Conservation (phyloP, 37 sponge, comb jelly and placozoan species). For the Eunapius fragilis region DNA sequence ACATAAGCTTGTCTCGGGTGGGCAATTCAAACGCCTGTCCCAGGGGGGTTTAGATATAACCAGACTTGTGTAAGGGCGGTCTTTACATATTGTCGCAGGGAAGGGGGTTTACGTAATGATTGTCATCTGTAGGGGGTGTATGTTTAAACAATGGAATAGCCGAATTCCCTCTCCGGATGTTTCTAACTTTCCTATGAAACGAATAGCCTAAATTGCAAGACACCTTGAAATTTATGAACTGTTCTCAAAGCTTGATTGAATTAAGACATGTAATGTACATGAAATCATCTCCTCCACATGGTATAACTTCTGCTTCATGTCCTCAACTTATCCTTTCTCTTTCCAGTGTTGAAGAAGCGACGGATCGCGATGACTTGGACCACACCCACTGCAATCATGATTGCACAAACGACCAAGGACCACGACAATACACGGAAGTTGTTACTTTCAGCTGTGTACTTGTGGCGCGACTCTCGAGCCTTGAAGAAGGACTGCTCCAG, state of each 20-base stretch:
- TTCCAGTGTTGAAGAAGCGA: conserved; percentile 57
- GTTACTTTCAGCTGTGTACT: conserved; percentile 75
- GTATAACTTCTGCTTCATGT: conserved; percentile 1
- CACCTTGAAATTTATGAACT: no score
- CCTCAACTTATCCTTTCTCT: conserved; percentile 62
- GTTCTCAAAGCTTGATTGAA: neutral
- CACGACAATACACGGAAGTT: conserved; percentile 61
- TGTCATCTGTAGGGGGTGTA: no score
- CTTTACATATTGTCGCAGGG: no score
- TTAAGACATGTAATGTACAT: neutral
- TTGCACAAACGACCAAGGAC: conserved; percentile 56
- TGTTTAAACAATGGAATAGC: no score
- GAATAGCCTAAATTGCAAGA: no score
- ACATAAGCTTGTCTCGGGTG: no score
- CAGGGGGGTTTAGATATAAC: no score
- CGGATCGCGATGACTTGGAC: conserved; percentile 68
- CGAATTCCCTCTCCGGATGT: no score
- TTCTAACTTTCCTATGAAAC: no score
- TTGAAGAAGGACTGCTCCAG: conserved; percentile 71
- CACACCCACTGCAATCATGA: conserved; percentile 66
- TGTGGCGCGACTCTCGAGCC: conserved; percentile 79
- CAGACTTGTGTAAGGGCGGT: no score
- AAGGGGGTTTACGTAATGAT: no score
- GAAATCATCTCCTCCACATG: neutral
- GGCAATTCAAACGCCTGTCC: no score